Evolutionary conservation across 2,888 invertebrate genomes (phyloP), one percentile per base, ranked within the genome.

Genomic region (Sminthurinus aureus): DNA sequence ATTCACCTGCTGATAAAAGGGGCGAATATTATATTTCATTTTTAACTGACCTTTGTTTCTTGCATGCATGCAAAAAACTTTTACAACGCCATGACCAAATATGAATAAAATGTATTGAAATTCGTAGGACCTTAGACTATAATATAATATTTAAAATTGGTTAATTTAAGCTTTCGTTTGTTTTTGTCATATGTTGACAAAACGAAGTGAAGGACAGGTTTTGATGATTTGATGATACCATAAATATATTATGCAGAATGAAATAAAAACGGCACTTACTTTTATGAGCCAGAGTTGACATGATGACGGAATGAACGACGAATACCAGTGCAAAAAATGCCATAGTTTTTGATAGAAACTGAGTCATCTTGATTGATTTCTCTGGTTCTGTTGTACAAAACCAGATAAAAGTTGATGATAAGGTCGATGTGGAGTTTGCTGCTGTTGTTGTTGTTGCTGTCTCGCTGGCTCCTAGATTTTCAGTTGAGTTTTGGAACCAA

Each of bases 271-370:
- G 50, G 18, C 0, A 24, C 85, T 84, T 85, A 86, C 87, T 86
- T 85, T 85, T 85, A 67, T 87, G 86, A 2, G 87, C 87, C 75
- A 86, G 85, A 80, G 86, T 87, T 26, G 87, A 84, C 84, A 86
- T 85, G 84, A 87, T 87, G 86, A 87, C 86, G 81, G 86, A 86
- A 84, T 86, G 86, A 84, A 87, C 83, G 84, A 86, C 80, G 81
- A 87, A 86, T 51, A 84, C 87, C 71, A 86, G 80, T 83, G 84
- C 86, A 79, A 87, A 58, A 74, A 87, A 85, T 83, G 85, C 83
- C 84, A 86, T 85, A 85, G 86, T 85, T 79, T 84, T 87, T 64
- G 86, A 86, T 71, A 87, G 85, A 79, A 86, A 83, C 76, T 85
- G 86, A 20, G 78, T 52, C 80, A 80, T 80, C 22, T 80, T 80